phyloP scores from a whole-genome alignment of 2,113 vertebrate genomes.

The Sardina pilchardus region DNA sequence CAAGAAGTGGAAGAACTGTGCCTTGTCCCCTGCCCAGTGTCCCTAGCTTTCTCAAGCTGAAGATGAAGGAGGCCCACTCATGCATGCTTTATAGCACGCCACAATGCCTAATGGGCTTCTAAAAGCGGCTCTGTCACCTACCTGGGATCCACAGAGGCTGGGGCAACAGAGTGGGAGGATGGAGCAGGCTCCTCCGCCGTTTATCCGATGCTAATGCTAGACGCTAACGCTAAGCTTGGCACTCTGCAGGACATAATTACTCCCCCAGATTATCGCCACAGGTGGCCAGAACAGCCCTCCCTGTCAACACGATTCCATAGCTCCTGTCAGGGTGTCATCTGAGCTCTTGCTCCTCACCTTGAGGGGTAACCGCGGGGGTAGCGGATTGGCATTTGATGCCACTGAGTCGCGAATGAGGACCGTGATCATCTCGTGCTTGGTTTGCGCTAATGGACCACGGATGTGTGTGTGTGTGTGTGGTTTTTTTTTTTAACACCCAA shows the following conservation, averaged over 20 bases:
- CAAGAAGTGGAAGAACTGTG: not conserved
- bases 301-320: not conserved
- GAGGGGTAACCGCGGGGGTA: not conserved
- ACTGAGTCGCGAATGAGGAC: not conserved
- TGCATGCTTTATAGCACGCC: constrained; percentile 60
- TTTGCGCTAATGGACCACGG: not conserved
- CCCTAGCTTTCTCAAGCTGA: not conserved
- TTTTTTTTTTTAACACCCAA: not conserved
- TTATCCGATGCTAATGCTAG: not conserved
- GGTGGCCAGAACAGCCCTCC: not conserved
- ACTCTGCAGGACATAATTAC: not conserved
- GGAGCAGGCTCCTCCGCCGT: not conserved
- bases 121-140: constrained; percentile 58
- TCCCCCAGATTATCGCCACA: not conserved
- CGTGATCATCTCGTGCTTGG: not conserved
- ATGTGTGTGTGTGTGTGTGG: not conserved
- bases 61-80: constrained; percentile 32
- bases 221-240: not conserved
- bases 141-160: constrained; percentile 40
- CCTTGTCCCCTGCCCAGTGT: not conserved
- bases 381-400: not conserved
- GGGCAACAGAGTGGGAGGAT: not conserved
- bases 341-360: not conserved
- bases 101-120: constrained; percentile 61
- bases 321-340: not conserved